Conservation (phyloP, 2,797 vertebrate species). For the Pogoniulus pusillus region DNA sequence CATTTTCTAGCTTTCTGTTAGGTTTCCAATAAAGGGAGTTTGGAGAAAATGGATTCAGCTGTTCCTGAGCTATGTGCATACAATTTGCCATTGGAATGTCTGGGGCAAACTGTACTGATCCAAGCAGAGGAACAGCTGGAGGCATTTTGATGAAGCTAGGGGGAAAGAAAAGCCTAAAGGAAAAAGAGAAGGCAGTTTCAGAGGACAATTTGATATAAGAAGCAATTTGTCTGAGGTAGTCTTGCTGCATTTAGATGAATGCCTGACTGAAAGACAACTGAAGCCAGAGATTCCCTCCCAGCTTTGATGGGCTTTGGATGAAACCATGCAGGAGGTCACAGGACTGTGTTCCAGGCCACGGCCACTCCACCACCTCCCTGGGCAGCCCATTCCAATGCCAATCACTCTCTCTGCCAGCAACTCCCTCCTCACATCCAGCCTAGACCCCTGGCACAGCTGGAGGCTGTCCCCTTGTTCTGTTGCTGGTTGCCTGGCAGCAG, state of each 20-base stretch:
- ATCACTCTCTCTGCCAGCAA: no score
- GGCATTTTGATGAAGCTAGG: conserved; percentile 52
- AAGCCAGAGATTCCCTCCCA: conserved; percentile 18
- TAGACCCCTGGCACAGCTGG: no score
- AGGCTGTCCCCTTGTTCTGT: no score
- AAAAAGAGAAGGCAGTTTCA: not conserved
- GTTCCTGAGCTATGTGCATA: conserved; percentile 25
- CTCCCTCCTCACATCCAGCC: no score
- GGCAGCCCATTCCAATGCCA: no score
- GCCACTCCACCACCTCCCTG: no score
- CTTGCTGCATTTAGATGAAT: conserved; percentile 21
- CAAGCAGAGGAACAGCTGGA: conserved; percentile 53
- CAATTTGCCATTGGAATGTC: conserved; percentile 54
- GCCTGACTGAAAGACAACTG: conserved; percentile 29
- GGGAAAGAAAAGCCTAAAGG: not conserved
- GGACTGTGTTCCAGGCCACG: no score
- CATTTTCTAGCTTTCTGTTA: conserved; percentile 40
- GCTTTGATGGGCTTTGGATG: conserved; percentile 13
- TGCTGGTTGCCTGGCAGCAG: no score
- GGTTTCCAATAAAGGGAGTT: conserved; percentile 44
- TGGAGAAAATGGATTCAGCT: conserved; percentile 62
- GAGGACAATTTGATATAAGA: conserved; percentile 34
- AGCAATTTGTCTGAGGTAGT: conserved; percentile 29
- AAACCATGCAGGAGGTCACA: not conserved
- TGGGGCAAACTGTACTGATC: conserved; percentile 49